Evolutionary conservation across 2,113 vertebrate genomes (phyloP), one percentile per base, ranked within the genome.

Genomic region (Sporophila hypoxantha): DNA sequence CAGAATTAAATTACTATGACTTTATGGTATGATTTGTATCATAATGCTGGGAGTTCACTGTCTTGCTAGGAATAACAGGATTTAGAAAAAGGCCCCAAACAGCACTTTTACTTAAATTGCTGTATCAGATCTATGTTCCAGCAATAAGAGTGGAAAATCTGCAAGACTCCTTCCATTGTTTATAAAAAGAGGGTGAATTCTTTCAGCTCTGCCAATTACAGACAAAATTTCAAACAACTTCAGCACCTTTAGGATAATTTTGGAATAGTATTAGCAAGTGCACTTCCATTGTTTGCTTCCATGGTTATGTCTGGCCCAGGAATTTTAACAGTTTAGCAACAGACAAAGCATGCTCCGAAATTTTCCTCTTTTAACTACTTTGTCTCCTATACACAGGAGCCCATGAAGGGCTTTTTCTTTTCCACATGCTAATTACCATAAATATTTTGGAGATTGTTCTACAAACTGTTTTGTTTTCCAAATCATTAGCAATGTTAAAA

Each of bases 401-500:
- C 27, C 15, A 37, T 76, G 37, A 92, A 83, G 37, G 69, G 21
- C 71, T 90, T 82, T 88, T 76, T 85, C 49, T 91, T 88, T 73
- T 84, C 70, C 55, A 49, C 0, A 0, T 90, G 66, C 60, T 93
- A 85, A 94, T 94, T 87, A 50, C 37, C 57, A 46, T 75, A 87
- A 93, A 90, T 77, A 77, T 85, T 94, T 91, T 89, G 26, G 69
- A 90, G 59, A 61, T 46, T 59, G 34, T 76, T 68, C 76, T 76
- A 84, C 53, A 75, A 66, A 56, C n/a, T 19, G 12, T 61, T 87
- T 88, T 92, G 87, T 90, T 82, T 93, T 75, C 79, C 37, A 60
- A 90, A 87, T 87, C 81, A 87, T 93, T 92, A 92, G 57, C 84
- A 62, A 82, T 37, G 73, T 80, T 85, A 64, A 82, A 90, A 94